Evolutionary conservation across 2,888 invertebrate species (phyloP), one percentile per base, ranked within the genome.

Genomic region (Archips crataeganus): DNA sequence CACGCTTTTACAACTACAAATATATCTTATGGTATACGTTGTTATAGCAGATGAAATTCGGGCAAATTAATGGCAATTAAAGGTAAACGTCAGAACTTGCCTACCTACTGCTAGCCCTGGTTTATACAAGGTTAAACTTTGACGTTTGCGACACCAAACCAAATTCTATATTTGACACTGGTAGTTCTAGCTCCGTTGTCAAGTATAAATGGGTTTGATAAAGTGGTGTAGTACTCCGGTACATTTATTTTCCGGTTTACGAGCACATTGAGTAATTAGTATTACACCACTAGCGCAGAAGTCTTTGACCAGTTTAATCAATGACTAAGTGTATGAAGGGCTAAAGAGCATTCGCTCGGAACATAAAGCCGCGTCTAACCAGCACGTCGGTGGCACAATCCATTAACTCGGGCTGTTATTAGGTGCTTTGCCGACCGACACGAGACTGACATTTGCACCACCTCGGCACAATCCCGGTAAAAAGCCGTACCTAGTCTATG

Each of bases 351-450:
- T 70, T 57, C 70, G 36, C 70, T 70, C 69, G 70, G 69, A 70
- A 70, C 70, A 74, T 74, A 74, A 74, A 74, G 70, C 74, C 66
- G 71, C 51, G 71, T 65, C 70, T 72, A 75, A 73, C 75, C 67
- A 71, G 77, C 77, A 79, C 80, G 80, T 80, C 82, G 81, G 73
- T 15, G 81, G 84, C 82, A 85, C 87, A 89, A 89, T 89, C 88
- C 89, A 89, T 89, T 89, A 89, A 87, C 84, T 79, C 77, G 74
- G 80, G 78, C 82, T 82, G 84, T 85, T 87, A 86, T 85, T 87
- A 74, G 74, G 74, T 70, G 74, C 84, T 84, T 82, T 81, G 81
- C 82, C 79, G 81, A 80, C 80, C 78, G 81, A 80, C 81, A 83
- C 81, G 81, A 80, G 80, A 82, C 85, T 86, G 87, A 83, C 87